Conservation (phyloP, 1,140 invertebrate genomes). For the Brachionus rotundiformis region DNA sequence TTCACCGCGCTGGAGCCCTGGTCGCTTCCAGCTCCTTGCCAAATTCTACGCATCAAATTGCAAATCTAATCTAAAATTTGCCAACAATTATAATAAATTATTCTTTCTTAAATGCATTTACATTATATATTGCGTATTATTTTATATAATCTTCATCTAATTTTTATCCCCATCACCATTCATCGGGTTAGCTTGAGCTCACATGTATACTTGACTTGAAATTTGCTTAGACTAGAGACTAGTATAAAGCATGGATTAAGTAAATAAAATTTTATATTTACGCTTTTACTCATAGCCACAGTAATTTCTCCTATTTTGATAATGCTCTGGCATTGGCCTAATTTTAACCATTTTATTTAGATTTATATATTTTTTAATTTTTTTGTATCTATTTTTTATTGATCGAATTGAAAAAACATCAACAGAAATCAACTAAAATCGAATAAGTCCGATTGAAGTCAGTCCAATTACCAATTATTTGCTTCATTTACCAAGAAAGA, state of each 20-base stretch:
- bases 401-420: not conserved
- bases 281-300: not conserved
- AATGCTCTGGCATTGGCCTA: not conserved
- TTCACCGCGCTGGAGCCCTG: not conserved
- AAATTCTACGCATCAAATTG: not conserved
- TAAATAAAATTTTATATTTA: constrained; percentile 8
- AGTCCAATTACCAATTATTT: not conserved
- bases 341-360: not conserved
- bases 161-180: constrained; percentile 11
- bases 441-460: not conserved
- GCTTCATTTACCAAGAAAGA: not conserved
- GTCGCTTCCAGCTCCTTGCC: not conserved
- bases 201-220: not conserved
- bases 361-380: constrained; percentile 49
- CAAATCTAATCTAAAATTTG: constrained; percentile 14
- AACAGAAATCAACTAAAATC: not conserved
- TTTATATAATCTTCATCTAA: constrained; percentile 34
- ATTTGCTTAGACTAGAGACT: not conserved
- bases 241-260: constrained; percentile 45
- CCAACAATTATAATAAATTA: constrained; percentile 40
- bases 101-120: not conserved
- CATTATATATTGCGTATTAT: constrained; percentile 29
- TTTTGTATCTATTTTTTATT: constrained; percentile 34
- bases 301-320: not conserved
- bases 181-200: not conserved